A percentile compares a stretch with the other conserved stretches of the same genome.
Conservation (phyloP, 2,113 vertebrate genomes). For the Ploceus nigricollis region DNA sequence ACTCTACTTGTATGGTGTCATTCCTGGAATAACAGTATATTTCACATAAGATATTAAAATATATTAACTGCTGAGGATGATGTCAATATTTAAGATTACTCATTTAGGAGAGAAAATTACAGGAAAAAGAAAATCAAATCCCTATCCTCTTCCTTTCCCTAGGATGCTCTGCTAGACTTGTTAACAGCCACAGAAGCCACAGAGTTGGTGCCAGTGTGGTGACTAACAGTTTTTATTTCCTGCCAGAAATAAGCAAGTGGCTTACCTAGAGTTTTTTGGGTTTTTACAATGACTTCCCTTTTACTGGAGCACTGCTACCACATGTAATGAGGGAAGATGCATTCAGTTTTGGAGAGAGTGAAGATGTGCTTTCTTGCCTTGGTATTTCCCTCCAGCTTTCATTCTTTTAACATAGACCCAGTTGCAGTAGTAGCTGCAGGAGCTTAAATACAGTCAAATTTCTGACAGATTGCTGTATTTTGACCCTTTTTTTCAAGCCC, state of each 20-base stretch:
- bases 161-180: not conserved
- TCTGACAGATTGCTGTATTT: not conserved
- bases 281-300: not conserved
- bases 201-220: not conserved
- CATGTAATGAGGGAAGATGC: not conserved
- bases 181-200: not conserved
- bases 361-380: not conserved
- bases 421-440: not conserved
- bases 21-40: not conserved
- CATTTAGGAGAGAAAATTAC: not conserved
- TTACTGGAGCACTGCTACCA: not conserved
- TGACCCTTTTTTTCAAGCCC: not conserved
- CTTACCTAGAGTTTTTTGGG: not conserved
- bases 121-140: not conserved
- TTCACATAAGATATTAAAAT: not conserved
- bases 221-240: not conserved
- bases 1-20: not conserved
- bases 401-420: not conserved
- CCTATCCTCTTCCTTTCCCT: not conserved
- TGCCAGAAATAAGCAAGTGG: not conserved
- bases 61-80: not conserved
- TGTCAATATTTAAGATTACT: not conserved
- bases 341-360: not conserved
- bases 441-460: not conserved
- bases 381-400: not conserved